These are phyloP conservation scores for Solea solea DNA, from an alignment of 2,113 vertebrate genomes.

Conservation along the genomic window DNA sequence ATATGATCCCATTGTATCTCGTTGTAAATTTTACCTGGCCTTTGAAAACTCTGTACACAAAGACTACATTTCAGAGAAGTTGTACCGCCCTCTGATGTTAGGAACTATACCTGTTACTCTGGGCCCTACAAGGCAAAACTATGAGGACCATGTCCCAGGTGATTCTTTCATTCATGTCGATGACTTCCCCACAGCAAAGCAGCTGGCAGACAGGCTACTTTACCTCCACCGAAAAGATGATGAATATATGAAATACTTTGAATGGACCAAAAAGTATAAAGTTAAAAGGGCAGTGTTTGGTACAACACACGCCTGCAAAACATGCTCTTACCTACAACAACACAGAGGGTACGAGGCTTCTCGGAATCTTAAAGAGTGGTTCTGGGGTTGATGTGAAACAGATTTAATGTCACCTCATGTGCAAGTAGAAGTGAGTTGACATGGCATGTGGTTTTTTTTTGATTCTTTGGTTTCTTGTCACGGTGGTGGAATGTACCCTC, in stretches of 20 bases:
- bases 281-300: not conserved
- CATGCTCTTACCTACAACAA: slow-evolving; percentile 85
- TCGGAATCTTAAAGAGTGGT: slow-evolving; percentile 88
- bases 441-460: too few relatives aligned
- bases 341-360: slow-evolving; percentile 84
- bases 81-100: slow-evolving; percentile 82
- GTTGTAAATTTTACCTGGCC: slow-evolving; percentile 90
- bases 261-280: not conserved
- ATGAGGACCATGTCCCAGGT: slow-evolving; percentile 85
- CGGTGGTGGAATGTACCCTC: too few relatives aligned
- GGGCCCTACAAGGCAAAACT: slow-evolving; percentile 87
- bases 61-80: slow-evolving; percentile 92
- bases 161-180: slow-evolving; percentile 90
- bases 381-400: slow-evolving; percentile 79
- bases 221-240: slow-evolving; percentile 76
- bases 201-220: slow-evolving; percentile 85
- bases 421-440: too few relatives aligned
- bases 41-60: slow-evolving; percentile 90
- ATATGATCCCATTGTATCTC: slow-evolving; percentile 81
- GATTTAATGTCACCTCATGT: not conserved
- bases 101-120: slow-evolving; percentile 87
- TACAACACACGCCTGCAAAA: slow-evolving; percentile 77
- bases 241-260: not conserved
- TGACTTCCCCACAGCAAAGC: slow-evolving; percentile 85
- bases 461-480: too few relatives aligned